Evolutionary conservation across 2,113 vertebrate genomes (phyloP).

Genomic region (Ancistrus triradiatus): DNA sequence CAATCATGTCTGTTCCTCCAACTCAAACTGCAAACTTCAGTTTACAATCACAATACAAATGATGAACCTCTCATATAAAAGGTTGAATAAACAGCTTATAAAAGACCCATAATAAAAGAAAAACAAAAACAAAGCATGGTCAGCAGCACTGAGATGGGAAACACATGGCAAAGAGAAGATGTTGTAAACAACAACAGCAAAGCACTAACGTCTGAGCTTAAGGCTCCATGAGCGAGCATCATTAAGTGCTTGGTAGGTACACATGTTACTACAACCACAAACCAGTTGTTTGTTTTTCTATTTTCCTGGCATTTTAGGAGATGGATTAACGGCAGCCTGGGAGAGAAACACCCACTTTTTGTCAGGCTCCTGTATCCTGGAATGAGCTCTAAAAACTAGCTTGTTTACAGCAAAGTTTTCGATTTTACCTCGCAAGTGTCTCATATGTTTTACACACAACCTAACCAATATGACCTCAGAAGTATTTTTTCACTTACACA

Average conservation of each 20-base stretch:
- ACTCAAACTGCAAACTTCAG: too few species aligned
- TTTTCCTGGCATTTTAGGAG: not conserved
- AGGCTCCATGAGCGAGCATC: too few species aligned
- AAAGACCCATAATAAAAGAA: not conserved
- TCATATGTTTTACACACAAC: too few species aligned
- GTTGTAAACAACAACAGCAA: slow-evolving; percentile 1
- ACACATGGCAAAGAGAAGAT: not conserved
- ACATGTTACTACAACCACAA: not conserved
- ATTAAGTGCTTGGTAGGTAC: not conserved
- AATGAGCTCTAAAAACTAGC: too few species aligned
- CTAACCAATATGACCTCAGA: too few species aligned
- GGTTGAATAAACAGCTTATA: too few species aligned
- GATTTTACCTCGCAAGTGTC: too few species aligned
- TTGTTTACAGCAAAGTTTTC: too few species aligned
- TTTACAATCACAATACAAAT: too few species aligned
- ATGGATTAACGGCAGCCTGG: not conserved
- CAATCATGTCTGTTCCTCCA: too few species aligned
- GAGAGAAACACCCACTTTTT: not conserved
- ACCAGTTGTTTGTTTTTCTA: not conserved
- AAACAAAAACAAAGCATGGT: slow-evolving; percentile 17
- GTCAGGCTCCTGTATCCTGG: not conserved
- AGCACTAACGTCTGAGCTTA: not conserved
- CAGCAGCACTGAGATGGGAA: not conserved
- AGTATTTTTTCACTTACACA: too few species aligned
- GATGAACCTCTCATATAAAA: too few species aligned